Base-by-base conservation (phyloP, 1,140 invertebrate species). In the Choristoneura fumiferana region DNA sequence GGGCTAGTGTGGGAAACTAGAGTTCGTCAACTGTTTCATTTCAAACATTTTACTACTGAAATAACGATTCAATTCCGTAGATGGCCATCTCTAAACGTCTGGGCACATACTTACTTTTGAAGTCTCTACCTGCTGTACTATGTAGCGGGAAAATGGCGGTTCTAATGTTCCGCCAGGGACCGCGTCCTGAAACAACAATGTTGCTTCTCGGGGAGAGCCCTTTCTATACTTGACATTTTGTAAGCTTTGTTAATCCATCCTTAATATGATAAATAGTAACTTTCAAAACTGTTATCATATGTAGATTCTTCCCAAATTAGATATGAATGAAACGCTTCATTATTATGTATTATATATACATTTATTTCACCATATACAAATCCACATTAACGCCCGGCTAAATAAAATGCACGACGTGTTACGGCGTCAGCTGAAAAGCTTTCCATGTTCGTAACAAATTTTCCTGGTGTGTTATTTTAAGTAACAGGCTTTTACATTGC, bases 121-220 rank as follows among this genome's bases (percentile, higher is more conserved):
- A 29, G 22, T 29, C 6, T 29, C 6, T 29, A 29, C 22, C 43
- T n/a, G 18, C 43, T 12, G 17, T 12, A 29, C 18, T 4, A 1
- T 14, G 17, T 49, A 49, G 43, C 12, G 18, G n/a, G 43, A 29
- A 29, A 49, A 49, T 8, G 40, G 10, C 40, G 54, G 59, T 52
- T 37, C 52, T 63, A 63, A 69, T 58, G 65, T 33, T 45, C 40
- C 64, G 38, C 57, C n/a, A 37, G 62, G 62, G 62, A 65, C 10
- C 56, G 33, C 49, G 35, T 45, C 59, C 60, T 57, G 12, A 61
- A 60, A 65, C 56, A 63, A 65, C 58, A 60, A 54, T 39, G 63
- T 66, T 58, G 45, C 43, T 49, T 49, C 17, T 45, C 15, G 43
- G 12, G 15, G 12, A 49, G 0, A 12, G 17, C 22, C 10, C 13